phyloP scores from a whole-genome alignment of 2,113 vertebrate species.

The Periophthalmodon schlosseri region DNA sequence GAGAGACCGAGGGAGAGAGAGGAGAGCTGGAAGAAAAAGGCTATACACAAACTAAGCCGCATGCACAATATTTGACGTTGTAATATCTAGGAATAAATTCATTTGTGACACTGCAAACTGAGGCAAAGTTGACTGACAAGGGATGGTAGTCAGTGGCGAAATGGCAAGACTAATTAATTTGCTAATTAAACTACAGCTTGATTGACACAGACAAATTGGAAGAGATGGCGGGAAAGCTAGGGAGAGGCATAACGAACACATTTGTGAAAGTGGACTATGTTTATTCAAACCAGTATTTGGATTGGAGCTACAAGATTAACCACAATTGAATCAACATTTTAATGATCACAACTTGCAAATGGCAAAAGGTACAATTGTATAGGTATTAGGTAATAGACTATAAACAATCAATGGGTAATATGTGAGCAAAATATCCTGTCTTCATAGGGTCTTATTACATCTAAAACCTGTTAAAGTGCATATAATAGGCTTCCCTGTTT shows the following conservation, averaged over 20 bases:
- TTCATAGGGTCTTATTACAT: no score
- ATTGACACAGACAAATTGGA: constrained; percentile 25
- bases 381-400: no score
- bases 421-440: no score
- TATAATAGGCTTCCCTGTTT: no score
- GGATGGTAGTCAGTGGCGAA: not conserved
- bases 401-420: no score
- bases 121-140: constrained; percentile 10
- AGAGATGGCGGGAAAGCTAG: constrained; percentile 12
- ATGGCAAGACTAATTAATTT: constrained; percentile 22
- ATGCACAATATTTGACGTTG: constrained; percentile 21
- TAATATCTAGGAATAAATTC: constrained; percentile 28
- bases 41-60: constrained; percentile 8
- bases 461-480: no score
- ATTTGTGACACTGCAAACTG: constrained; percentile 41
- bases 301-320: constrained; percentile 1
- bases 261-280: not conserved
- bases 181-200: constrained; percentile 34
- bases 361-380: no score
- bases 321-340: no score
- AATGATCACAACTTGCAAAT: no score
- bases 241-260: constrained; percentile 8
- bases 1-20: constrained; percentile 54
- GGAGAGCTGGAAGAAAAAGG: constrained; percentile 21
- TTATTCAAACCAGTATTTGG: constrained; percentile 5